phyloP scores from a whole-genome alignment of 53 echinoderm and acorn worm genomes.

The Arbacia lixula region DNA sequence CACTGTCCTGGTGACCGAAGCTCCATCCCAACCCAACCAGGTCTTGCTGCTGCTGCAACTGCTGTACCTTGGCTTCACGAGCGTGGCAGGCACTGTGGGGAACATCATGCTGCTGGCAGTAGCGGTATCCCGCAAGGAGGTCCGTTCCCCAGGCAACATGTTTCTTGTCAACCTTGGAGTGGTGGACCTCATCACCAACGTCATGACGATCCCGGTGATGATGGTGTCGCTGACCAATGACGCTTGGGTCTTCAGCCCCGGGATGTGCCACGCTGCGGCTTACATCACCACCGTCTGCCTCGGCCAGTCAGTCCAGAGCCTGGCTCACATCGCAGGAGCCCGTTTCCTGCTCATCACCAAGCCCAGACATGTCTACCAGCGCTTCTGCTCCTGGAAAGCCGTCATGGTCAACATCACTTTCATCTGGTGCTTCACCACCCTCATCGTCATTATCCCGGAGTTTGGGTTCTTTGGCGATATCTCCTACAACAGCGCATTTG shows the following conservation, averaged over 20 bases:
- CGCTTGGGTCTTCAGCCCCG: slow-evolving; percentile 56
- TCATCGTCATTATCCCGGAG: slow-evolving; percentile 71
- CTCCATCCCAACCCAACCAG: background rate
- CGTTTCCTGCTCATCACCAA: slow-evolving; percentile 72
- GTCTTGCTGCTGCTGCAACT: slow-evolving; percentile 7
- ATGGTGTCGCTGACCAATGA: slow-evolving; percentile 57
- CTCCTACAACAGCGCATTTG: background rate
- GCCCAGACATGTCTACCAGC: slow-evolving; percentile 53
- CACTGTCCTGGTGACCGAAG: background rate
- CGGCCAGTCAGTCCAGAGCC: slow-evolving; percentile 48
- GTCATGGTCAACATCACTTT: slow-evolving; percentile 40
- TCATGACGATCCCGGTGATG: slow-evolving; percentile 54
- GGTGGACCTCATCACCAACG: slow-evolving; percentile 52
- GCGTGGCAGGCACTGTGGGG: slow-evolving; percentile 33
- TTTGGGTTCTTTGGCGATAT: slow-evolving; percentile 66
- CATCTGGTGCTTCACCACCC: slow-evolving; percentile 62
- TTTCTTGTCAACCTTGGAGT: slow-evolving; percentile 59
- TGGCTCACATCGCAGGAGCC: slow-evolving; percentile 60
- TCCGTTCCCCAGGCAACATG: slow-evolving; percentile 38
- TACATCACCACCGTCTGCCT: slow-evolving; percentile 57
- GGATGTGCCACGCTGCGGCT: slow-evolving; percentile 49
- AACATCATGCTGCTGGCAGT: slow-evolving; percentile 54
- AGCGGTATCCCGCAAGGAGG: background rate
- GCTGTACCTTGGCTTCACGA: slow-evolving; percentile 28
- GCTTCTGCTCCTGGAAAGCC: slow-evolving; percentile 60